A percentile compares a stretch with the other conserved stretches of the same genome.
These are phyloP conservation scores for Helicolenus hilgendorfi DNA, from an alignment of 2,797 vertebrate genomes.

Conservation along the genomic window DNA sequence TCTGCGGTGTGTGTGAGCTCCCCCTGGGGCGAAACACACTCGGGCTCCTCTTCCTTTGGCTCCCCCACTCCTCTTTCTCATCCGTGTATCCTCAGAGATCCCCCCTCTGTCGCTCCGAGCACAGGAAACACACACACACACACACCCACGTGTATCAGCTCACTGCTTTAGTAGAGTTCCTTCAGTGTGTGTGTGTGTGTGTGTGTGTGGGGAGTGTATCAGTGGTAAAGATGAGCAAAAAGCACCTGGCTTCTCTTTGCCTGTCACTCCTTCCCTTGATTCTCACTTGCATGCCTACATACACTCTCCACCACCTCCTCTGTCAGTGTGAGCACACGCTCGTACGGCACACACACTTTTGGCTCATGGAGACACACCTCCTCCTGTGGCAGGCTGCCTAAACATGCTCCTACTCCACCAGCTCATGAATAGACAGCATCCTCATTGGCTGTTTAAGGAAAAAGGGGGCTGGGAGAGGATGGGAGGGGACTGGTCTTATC, in stretches of 20 bases:
- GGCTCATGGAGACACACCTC: constrained; percentile 84
- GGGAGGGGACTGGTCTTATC: constrained; percentile 67
- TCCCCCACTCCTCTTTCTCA: constrained; percentile 93
- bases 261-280: constrained; percentile 52
- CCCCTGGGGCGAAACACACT: constrained; percentile 91
- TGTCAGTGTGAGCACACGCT: constrained; percentile 75
- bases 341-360: constrained; percentile 68
- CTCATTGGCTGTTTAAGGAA: constrained; percentile 77
- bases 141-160: constrained; percentile 39
- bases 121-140: constrained; percentile 24
- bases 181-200: constrained; percentile 35
- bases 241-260: constrained; percentile 67
- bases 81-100: constrained; percentile 94
- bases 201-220: constrained; percentile 39
- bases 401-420: constrained; percentile 68
- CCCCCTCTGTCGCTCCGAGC: constrained; percentile 60
- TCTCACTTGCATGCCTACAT: constrained; percentile 75
- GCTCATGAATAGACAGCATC: constrained; percentile 68
- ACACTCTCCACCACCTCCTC: constrained; percentile 72
- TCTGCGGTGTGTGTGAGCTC: constrained; percentile 76
- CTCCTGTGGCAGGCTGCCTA: constrained; percentile 81
- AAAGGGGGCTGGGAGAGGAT: constrained; percentile 60
- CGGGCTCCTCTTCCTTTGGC: constrained; percentile 93
- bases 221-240: constrained; percentile 55
- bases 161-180: constrained; percentile 36